These are phyloP conservation scores for Leptura quadrifasciata DNA, from an alignment of 2,888 invertebrate species.

Conservation along the genomic window DNA sequence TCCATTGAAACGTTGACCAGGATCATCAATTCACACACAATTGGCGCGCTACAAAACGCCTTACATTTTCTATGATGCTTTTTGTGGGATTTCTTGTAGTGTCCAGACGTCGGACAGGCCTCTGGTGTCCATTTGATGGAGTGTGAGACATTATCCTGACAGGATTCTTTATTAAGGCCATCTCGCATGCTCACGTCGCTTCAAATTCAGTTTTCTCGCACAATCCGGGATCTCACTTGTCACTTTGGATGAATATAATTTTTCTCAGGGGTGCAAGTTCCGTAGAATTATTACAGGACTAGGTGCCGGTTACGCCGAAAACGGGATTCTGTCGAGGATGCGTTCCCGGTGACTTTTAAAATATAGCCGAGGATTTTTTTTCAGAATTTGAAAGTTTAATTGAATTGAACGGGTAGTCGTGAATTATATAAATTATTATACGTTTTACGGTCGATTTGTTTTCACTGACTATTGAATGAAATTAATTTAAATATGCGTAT, in stretches of 20 bases:
- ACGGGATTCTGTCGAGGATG: background rate
- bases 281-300: conserved; percentile 38
- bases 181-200: conserved; percentile 50
- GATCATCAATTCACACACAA: background rate
- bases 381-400: too few species aligned
- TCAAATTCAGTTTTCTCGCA: conserved; percentile 43
- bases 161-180: conserved; percentile 67
- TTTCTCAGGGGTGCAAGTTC: conserved; percentile 41
- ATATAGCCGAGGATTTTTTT: background rate
- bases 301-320: background rate
- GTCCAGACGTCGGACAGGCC: conserved; percentile 36
- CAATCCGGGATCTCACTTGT: conserved; percentile 51
- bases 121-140: conserved; percentile 63
- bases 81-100: conserved; percentile 17
- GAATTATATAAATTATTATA: too few species aligned
- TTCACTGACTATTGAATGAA: too few species aligned
- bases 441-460: too few species aligned
- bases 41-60: background rate
- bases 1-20: background rate
- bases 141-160: conserved; percentile 66
- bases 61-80: background rate
- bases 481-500: too few species aligned
- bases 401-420: too few species aligned
- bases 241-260: conserved; percentile 51
- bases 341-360: background rate